Percentiles rank a stretch among this genome's conserved stretches.
Conservation (phyloP, 2,113 vertebrate species). For the Nibea albiflora region DNA sequence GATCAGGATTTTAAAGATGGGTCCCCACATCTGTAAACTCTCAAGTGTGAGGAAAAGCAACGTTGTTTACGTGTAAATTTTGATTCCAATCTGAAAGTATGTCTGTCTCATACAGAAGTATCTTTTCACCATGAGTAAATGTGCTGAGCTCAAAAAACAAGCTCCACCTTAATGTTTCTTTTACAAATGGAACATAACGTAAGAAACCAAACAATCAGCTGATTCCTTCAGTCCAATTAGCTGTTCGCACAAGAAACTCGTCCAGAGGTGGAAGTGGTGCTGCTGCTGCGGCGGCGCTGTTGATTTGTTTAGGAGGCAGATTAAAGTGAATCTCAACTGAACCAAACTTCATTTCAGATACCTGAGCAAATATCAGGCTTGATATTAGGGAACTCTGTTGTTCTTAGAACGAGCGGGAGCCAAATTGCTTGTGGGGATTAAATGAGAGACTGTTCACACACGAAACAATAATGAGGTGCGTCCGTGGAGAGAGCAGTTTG, state of each 20-base stretch:
- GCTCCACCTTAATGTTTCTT: background rate
- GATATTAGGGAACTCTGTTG: conserved; percentile 9
- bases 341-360: conserved; percentile 47
- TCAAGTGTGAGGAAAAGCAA: background rate
- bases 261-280: conserved; percentile 15
- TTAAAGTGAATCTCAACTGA: conserved; percentile 55
- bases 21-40: background rate
- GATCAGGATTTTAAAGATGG: conserved; percentile 12
- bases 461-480: conserved; percentile 40
- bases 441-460: conserved; percentile 35
- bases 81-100: conserved; percentile 6
- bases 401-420: conserved; percentile 5
- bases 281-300: background rate
- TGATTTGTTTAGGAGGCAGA: conserved; percentile 61
- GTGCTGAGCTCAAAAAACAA: background rate
- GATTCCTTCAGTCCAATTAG: conserved; percentile 67
- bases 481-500: conserved; percentile 39
- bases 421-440: conserved; percentile 48
- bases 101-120: too few relatives aligned
- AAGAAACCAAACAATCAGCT: conserved; percentile 20
- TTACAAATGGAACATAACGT: background rate
- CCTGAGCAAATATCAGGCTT: conserved; percentile 35
- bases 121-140: background rate
- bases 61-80: background rate
- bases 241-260: background rate